Percentiles rank a stretch among this genome's conserved stretches.
phyloP scores from a whole-genome alignment of 2,797 vertebrate species.

The Thripadectes ignobilis region DNA sequence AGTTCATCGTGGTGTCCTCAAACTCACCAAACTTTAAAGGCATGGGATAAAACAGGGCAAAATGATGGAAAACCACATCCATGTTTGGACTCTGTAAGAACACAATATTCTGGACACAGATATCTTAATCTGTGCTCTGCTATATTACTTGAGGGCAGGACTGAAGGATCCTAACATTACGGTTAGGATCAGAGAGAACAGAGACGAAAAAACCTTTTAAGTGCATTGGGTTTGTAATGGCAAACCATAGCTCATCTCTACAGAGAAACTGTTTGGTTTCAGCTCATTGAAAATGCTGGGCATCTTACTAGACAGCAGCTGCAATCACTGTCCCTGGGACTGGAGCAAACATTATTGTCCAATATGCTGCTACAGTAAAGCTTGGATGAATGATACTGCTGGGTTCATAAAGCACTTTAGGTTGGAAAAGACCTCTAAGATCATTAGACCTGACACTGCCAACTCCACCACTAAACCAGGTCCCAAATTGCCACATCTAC shows the following conservation, averaged over 20 bases:
- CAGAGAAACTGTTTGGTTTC: not conserved
- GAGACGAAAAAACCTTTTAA: not conserved
- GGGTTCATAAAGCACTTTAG: not conserved
- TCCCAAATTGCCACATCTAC: not conserved
- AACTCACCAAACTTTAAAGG: not conserved
- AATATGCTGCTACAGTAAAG: not conserved
- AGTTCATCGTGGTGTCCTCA: not conserved
- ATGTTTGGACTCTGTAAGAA: rapidly evolving
- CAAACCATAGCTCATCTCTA: not conserved
- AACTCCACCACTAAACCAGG: not conserved
- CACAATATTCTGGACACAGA: not conserved
- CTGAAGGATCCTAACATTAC: not conserved
- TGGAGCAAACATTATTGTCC: not conserved
- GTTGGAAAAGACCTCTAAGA: not conserved
- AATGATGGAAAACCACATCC: not conserved
- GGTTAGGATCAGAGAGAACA: not conserved
- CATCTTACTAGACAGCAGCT: not conserved
- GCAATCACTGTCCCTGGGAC: not conserved
- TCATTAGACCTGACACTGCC: not conserved
- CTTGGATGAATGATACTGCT: not conserved
- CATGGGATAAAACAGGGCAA: not conserved
- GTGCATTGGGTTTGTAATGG: not conserved
- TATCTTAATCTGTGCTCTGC: not conserved
- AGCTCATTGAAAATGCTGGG: not conserved
- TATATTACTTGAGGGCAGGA: not conserved